These are phyloP conservation scores for Spondyliosoma cantharus DNA, from an alignment of 2,797 vertebrate species.

Conservation along the genomic window DNA sequence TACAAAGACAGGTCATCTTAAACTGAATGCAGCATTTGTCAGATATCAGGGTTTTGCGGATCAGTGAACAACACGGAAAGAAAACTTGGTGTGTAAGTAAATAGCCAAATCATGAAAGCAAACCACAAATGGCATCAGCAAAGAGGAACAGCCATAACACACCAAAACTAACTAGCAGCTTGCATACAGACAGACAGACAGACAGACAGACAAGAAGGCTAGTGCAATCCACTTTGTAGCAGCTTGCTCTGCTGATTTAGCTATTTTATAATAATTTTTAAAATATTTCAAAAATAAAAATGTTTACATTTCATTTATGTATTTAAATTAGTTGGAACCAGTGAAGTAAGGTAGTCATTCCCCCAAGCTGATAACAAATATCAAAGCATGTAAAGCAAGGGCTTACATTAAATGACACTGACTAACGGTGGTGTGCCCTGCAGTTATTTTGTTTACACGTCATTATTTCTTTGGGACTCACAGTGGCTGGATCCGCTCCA, in stretches of 20 bases:
- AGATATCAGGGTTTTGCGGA: neutral
- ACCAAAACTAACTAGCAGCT: neutral
- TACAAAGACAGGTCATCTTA: neutral
- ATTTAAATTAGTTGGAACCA: neutral
- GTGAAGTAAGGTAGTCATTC: constrained; percentile 12
- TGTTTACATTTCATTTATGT: no score
- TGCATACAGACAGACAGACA: neutral
- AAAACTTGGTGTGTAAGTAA: no score
- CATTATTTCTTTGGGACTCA: constrained; percentile 49
- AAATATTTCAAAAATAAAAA: no score
- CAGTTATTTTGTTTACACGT: neutral
- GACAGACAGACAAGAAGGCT: neutral
- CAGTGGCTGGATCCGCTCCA: constrained; percentile 81
- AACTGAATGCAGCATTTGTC: neutral
- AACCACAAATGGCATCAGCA: neutral
- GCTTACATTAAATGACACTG: neutral
- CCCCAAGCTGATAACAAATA: constrained; percentile 5
- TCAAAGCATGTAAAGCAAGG: neutral
- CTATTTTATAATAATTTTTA: no score
- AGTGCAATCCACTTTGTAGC: neutral
- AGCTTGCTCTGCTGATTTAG: neutral
- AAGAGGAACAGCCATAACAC: neutral
- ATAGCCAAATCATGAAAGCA: neutral
- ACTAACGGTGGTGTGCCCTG: neutral
- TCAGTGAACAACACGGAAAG: neutral